Evolutionary conservation across 2,888 invertebrate genomes (phyloP).

Genomic region (Sepiola atlantica): DNA sequence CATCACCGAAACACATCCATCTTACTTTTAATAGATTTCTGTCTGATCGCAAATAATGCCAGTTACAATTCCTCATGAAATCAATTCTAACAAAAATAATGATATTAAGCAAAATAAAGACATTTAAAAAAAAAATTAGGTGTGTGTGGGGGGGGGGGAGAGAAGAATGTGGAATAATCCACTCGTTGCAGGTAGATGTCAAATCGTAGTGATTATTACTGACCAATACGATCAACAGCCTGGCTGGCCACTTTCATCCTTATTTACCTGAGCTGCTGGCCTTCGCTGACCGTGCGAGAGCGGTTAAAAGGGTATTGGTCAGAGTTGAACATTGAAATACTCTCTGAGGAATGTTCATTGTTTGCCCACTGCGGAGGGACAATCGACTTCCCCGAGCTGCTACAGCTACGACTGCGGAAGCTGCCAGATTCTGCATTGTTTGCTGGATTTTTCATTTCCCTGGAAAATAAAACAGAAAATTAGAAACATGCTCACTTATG

Average conservation of each 20-base stretch:
- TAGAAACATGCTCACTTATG: neutral
- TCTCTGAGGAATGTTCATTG: conserved; percentile 44
- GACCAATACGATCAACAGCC: neutral
- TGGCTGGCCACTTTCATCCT: neutral
- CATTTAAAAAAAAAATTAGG: too few relatives aligned
- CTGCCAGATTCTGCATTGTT: conserved; percentile 24
- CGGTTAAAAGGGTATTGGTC: conserved; percentile 79
- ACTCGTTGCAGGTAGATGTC: too few relatives aligned
- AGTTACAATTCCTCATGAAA: too few relatives aligned
- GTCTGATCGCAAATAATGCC: too few relatives aligned
- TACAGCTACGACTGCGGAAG: conserved; percentile 41
- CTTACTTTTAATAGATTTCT: too few relatives aligned
- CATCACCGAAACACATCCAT: too few relatives aligned
- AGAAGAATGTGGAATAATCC: too few relatives aligned
- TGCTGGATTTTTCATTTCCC: conserved; percentile 41
- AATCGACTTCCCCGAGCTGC: conserved; percentile 40
- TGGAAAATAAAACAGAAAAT: neutral
- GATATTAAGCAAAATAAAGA: too few relatives aligned
- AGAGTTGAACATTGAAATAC: conserved; percentile 48
- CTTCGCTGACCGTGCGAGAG: conserved; percentile 81
- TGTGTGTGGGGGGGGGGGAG: too few relatives aligned
- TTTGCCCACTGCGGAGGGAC: conserved; percentile 36
- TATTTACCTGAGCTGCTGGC: conserved; percentile 72
- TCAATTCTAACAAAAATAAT: too few relatives aligned
- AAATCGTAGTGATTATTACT: neutral